Base-by-base conservation (phyloP, 2,888 invertebrate species). In the Spialia ferax region DNA sequence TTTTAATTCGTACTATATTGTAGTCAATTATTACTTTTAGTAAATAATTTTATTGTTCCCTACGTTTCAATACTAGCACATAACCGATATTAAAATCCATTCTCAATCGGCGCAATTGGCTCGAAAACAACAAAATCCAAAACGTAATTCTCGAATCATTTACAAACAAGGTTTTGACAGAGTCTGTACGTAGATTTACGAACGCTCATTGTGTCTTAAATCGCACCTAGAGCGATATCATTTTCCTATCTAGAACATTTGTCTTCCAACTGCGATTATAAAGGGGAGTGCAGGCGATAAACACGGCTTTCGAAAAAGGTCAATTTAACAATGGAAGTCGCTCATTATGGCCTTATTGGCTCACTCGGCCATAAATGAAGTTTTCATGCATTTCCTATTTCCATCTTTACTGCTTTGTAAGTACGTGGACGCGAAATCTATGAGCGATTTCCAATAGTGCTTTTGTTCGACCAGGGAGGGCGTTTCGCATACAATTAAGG, bases 231-330 rank as follows among this genome's bases (percentile, higher is more conserved):
- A 76, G 76, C 81, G 79, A 78, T 88, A 87, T 86, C 85, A 84
- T 82, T 84, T 77, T 75, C 74, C 77, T 87, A 87, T 87, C 86
- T 79, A 65, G 75, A 69, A 77, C 86, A 87, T 89, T 88, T 86
- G 88, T 88, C 87, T 84, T 84, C 77, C 79, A 69, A 45, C 61
- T 55, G 80, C 79, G 74, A 79, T 83, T 74, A 73, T 82, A 79
- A 80, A 78, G 82, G 72, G 18, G 73, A 56, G 63, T 71, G 68
- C 70, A 81, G 69, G 70, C 68, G 64, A 64, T 69, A 55, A 71
- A 70, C 63, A 45, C 18, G 8, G 64, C 50, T 50, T 63, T 69
- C 65, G 42, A 69, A 65, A 70, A 69, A 73, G 69, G 73, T 70
- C 71, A 71, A 69, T 62, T 67, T 57, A 69, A 62, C 70, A 67